Conservation (phyloP, 2,888 invertebrate genomes). For the Dicycla oo region DNA sequence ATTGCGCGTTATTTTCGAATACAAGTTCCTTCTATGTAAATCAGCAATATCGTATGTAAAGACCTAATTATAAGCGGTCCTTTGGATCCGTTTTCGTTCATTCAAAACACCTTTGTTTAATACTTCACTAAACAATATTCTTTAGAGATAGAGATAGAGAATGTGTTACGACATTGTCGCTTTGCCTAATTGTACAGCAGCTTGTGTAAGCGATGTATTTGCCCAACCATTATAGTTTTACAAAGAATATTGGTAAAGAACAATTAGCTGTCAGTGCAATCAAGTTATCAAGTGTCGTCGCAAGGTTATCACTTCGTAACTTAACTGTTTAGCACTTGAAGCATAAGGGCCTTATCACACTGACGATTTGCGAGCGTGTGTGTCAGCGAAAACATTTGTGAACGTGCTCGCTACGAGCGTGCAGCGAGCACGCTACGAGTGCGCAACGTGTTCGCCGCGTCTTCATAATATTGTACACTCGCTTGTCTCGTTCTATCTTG, state of each 20-base stretch:
- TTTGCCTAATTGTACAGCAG: slow-evolving; percentile 21
- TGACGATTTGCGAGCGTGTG: too few relatives aligned
- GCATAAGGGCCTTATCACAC: too few relatives aligned
- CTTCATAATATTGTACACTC: too few relatives aligned
- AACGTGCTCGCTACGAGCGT: too few relatives aligned
- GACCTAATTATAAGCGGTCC: not conserved
- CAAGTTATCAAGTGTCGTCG: slow-evolving; percentile 54
- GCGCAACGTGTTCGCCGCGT: too few relatives aligned
- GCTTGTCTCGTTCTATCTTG: too few relatives aligned
- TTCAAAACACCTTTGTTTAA: not conserved
- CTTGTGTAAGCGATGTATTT: slow-evolving; percentile 64
- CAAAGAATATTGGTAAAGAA: slow-evolving; percentile 61
- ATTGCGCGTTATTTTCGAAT: too few relatives aligned
- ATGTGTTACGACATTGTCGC: slow-evolving; percentile 24
- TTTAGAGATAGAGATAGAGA: slow-evolving; percentile 24
- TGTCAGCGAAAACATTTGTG: too few relatives aligned
- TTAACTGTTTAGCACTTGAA: slow-evolving; percentile 29
- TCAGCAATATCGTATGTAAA: too few relatives aligned
- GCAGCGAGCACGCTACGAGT: too few relatives aligned
- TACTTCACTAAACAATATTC: slow-evolving; percentile 26
- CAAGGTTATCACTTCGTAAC: slow-evolving; percentile 61
- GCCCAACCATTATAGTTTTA: slow-evolving; percentile 64
- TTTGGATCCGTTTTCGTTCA: not conserved
- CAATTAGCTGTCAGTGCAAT: slow-evolving; percentile 60
- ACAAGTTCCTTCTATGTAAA: too few relatives aligned